Percentiles rank a stretch among this genome's conserved stretches.
Conservation (phyloP, 2,113 vertebrate species). For the Grus americana region DNA sequence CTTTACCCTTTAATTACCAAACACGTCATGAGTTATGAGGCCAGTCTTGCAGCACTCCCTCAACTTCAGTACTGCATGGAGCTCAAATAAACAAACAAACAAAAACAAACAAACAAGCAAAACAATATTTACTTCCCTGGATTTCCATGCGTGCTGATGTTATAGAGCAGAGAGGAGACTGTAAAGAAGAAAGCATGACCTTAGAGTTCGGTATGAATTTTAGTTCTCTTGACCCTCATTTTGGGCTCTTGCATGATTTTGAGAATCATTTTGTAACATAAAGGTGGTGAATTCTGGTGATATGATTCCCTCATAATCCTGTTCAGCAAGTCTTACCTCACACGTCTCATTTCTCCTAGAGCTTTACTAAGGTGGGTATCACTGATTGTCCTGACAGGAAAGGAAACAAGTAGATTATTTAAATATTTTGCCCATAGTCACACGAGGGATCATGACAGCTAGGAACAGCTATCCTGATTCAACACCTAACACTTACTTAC, state of each 20-base stretch:
- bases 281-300: background rate
- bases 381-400: background rate
- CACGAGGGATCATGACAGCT: background rate
- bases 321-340: background rate
- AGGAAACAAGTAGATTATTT: background rate
- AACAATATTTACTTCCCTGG: background rate
- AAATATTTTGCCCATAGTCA: background rate
- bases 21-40: background rate
- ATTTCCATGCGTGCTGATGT: background rate
- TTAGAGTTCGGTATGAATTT: background rate
- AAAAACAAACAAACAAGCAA: background rate
- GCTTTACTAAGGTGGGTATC: background rate
- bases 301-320: background rate
- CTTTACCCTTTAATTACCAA: background rate
- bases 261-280: background rate
- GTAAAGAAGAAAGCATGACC: background rate
- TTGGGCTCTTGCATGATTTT: background rate
- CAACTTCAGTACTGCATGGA: background rate
- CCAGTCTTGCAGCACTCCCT: background rate
- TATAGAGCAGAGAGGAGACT: background rate
- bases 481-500: background rate
- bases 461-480: background rate
- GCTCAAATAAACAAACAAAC: background rate
- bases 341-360: background rate
- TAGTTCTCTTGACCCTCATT: background rate